phyloP scores from a whole-genome alignment of 2,888 invertebrate species.

The Spisula solida region DNA sequence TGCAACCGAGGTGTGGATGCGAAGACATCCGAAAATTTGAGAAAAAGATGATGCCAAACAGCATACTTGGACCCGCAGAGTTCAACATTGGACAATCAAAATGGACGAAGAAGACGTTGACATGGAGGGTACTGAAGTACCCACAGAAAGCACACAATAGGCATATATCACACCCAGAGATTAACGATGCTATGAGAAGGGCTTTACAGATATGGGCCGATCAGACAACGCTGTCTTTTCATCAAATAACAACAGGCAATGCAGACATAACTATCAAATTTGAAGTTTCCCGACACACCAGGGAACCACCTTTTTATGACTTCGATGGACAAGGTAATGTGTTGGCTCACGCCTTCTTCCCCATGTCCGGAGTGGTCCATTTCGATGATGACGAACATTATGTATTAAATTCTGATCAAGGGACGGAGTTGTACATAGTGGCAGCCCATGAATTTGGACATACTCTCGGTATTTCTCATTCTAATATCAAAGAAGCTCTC shows the following conservation, averaged over 20 bases:
- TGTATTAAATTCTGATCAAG: conserved; percentile 38
- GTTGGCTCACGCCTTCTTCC: conserved; percentile 70
- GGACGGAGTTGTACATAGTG: conserved; percentile 67
- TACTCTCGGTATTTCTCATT: conserved; percentile 68
- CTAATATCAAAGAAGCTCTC: conserved; percentile 57
- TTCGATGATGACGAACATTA: conserved; percentile 70
- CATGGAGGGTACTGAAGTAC: conserved; percentile 61
- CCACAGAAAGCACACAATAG: conserved; percentile 29
- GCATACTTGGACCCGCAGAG: conserved; percentile 51
- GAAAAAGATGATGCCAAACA: conserved; percentile 57
- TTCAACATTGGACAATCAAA: conserved; percentile 54
- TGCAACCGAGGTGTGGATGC: conserved; percentile 57
- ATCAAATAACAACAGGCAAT: background rate
- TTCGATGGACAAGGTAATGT: conserved; percentile 63
- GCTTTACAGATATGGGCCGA: conserved; percentile 65
- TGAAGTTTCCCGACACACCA: conserved; percentile 42
- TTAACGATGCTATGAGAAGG: conserved; percentile 63
- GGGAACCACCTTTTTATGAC: conserved; percentile 53
- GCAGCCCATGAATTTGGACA: conserved; percentile 71
- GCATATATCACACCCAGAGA: conserved; percentile 29
- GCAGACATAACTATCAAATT: conserved; percentile 64
- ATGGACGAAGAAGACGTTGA: conserved; percentile 54
- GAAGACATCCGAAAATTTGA: conserved; percentile 63
- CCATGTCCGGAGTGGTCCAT: conserved; percentile 60
- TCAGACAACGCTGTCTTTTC: conserved; percentile 49